Evolutionary conservation across 2,888 invertebrate species (phyloP).

Genomic region (Timandra comae): DNA sequence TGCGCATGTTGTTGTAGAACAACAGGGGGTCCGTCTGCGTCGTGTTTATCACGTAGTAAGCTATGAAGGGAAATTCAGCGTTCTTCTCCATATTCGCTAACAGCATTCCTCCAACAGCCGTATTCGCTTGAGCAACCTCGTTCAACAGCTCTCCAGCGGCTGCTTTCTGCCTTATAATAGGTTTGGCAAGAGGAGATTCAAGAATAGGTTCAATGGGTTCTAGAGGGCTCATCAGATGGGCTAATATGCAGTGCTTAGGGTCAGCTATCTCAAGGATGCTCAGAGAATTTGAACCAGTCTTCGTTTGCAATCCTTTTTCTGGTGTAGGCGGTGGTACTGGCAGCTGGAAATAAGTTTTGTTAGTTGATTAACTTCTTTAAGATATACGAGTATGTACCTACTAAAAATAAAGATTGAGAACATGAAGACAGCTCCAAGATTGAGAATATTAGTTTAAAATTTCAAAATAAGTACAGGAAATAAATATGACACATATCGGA

Average conservation of each 20-base stretch:
- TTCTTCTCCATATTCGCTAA: conserved; percentile 92
- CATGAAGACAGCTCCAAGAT: neutral
- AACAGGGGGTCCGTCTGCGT: conserved; percentile 89
- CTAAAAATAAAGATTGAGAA: conserved; percentile 1
- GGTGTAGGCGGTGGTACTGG: conserved; percentile 81
- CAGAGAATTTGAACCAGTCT: conserved; percentile 79
- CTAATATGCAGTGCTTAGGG: conserved; percentile 90
- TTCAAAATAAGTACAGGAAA: no score
- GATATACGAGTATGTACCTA: no score
- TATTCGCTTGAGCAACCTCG: conserved; percentile 84
- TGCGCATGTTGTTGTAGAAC: conserved; percentile 90
- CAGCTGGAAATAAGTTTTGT: conserved; percentile 63
- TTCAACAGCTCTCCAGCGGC: conserved; percentile 86
- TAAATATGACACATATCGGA: no score
- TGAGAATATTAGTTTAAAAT: no score
- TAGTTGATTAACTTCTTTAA: no score
- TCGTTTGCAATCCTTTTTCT: conserved; percentile 78
- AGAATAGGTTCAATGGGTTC: conserved; percentile 90
- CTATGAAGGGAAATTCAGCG: conserved; percentile 94
- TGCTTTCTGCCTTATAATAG: conserved; percentile 85
- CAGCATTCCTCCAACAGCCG: conserved; percentile 88
- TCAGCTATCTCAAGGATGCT: conserved; percentile 91
- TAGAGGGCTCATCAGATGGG: conserved; percentile 92
- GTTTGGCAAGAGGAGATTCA: conserved; percentile 89
- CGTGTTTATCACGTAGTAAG: conserved; percentile 93